A percentile compares a stretch with the other conserved stretches of the same genome.
Evolutionary conservation across 2,888 invertebrate genomes (phyloP).

Genomic region (Meiosimyza platycephala): DNA sequence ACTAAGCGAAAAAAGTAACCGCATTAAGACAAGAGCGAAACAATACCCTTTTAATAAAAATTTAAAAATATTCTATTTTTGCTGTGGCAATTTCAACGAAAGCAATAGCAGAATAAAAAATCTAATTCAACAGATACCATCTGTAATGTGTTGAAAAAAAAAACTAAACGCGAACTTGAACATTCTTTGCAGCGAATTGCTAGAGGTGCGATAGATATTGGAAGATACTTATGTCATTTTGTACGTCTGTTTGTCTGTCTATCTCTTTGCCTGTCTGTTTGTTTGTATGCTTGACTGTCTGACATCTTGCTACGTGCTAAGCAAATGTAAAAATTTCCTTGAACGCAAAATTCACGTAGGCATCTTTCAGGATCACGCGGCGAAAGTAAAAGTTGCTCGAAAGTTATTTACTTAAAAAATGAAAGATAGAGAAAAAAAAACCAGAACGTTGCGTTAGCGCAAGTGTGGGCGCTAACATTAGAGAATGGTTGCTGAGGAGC

Average conservation of each 20-base stretch:
- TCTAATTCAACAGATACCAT: too few relatives aligned
- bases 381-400: conserved; percentile 30
- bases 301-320: conserved; percentile 19
- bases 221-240: not conserved
- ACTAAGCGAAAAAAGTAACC: too few relatives aligned
- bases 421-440: not conserved
- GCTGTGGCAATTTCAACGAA: too few relatives aligned
- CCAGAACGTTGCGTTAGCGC: not conserved
- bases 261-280: not conserved
- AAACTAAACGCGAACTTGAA: too few relatives aligned
- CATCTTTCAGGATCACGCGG: conserved; percentile 13
- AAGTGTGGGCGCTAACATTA: not conserved
- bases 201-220: not conserved
- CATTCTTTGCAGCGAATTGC: not conserved
- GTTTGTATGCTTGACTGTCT: conserved; percentile 9
- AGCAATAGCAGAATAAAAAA: too few relatives aligned
- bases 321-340: not conserved
- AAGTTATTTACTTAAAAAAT: conserved; percentile 8
- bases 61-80: too few relatives aligned
- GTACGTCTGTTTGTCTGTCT: not conserved
- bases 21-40: too few relatives aligned
- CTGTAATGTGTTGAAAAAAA: too few relatives aligned
- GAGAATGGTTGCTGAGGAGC: not conserved
- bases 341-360: conserved; percentile 23
- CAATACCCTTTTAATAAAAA: too few relatives aligned